Evolutionary conservation across 2,888 invertebrate species (phyloP).

Genomic region (Noctua janthina): DNA sequence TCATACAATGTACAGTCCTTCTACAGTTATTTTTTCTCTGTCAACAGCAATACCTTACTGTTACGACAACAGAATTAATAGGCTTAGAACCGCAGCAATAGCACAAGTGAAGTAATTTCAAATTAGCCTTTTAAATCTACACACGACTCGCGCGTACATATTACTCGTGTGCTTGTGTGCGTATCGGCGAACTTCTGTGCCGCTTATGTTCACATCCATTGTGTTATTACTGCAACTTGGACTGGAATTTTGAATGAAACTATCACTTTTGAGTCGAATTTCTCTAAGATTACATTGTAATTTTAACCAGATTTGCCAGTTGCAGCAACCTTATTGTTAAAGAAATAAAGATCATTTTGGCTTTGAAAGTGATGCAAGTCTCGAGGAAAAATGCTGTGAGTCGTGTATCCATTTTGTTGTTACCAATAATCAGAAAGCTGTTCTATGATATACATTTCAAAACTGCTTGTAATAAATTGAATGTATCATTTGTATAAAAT

Average conservation of each 20-base stretch:
- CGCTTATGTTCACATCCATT: neutral
- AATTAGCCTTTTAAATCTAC: no score
- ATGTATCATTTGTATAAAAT: slow-evolving; percentile 51
- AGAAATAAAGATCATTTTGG: neutral
- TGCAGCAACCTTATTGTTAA: neutral
- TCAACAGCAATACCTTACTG: no score
- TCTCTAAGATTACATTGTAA: neutral
- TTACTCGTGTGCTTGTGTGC: no score
- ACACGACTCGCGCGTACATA: no score
- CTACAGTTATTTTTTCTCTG: no score
- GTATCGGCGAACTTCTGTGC: no score
- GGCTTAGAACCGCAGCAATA: no score
- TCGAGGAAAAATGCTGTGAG: neutral
- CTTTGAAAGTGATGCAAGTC: neutral
- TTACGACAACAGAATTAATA: no score
- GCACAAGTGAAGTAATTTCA: no score
- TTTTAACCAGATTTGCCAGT: neutral
- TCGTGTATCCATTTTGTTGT: neutral
- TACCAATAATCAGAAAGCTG: slow-evolving; percentile 51
- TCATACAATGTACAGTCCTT: no score
- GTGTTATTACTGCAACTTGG: neutral
- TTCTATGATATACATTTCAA: slow-evolving; percentile 42
- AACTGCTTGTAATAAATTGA: slow-evolving; percentile 33
- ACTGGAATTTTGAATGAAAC: neutral
- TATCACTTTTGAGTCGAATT: neutral